A percentile compares a stretch with the other conserved stretches of the same genome.
Conservation (phyloP, 2,113 vertebrate species). For the Microtus ochrogaster region DNA sequence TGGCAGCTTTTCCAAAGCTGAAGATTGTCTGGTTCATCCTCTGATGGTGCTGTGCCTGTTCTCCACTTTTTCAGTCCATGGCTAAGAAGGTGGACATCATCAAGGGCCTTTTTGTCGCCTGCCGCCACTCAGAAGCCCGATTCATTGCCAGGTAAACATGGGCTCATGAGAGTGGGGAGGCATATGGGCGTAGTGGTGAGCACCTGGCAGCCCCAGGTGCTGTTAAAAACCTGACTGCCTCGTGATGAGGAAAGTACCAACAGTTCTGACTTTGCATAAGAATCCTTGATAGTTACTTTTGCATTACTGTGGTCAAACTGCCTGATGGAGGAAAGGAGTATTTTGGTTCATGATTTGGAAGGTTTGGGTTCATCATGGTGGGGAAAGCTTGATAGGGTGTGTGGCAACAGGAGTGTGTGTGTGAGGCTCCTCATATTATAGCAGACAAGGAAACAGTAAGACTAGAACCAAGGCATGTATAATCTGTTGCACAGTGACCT, state of each 20-base stretch:
- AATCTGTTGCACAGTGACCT: not conserved
- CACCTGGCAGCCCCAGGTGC: not conserved
- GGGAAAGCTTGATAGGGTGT: not conserved
- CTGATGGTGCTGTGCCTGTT: not conserved
- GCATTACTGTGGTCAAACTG: not conserved
- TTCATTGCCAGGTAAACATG: slow-evolving; percentile 91
- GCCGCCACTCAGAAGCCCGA: slow-evolving; percentile 93
- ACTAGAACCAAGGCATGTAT: not conserved
- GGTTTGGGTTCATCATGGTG: not conserved
- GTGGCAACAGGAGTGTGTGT: not conserved
- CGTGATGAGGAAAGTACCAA: not conserved
- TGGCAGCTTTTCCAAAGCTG: not conserved
- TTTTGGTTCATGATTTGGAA: not conserved
- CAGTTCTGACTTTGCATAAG: not conserved
- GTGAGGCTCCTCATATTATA: not conserved
- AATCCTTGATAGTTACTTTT: not conserved
- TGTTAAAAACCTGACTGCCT: not conserved
- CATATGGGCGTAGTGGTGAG: not conserved
- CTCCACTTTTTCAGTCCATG: slow-evolving; percentile 87
- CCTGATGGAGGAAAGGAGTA: not conserved
- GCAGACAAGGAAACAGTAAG: not conserved
- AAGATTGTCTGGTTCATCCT: not conserved
- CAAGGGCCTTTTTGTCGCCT: slow-evolving; percentile 94
- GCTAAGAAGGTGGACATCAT: slow-evolving; percentile 96
- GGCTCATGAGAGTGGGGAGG: not conserved